A percentile compares a stretch with the other conserved stretches of the same genome.
Conservation (phyloP, 2,888 invertebrate species). For the Yponomeuta plumbellus region DNA sequence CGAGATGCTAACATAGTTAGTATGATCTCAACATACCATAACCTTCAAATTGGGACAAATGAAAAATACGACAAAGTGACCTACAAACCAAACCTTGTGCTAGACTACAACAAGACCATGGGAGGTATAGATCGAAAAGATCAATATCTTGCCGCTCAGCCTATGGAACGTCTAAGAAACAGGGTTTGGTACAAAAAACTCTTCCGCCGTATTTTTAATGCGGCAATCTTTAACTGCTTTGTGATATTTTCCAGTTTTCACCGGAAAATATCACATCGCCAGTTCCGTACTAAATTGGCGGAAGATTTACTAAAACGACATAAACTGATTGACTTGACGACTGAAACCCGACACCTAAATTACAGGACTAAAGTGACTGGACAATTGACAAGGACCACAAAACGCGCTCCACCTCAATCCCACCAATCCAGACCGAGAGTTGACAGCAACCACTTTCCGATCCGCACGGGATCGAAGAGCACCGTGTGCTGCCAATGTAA, state of each 20-base stretch:
- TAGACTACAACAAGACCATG: constrained; percentile 31
- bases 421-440: neutral
- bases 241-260: constrained; percentile 6
- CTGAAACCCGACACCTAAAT: constrained; percentile 12
- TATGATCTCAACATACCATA: constrained; percentile 19
- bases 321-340: constrained; percentile 5
- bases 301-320: constrained; percentile 14
- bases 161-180: constrained; percentile 24
- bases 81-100: constrained; percentile 23
- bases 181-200: constrained; percentile 29
- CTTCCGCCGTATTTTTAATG: constrained; percentile 19
- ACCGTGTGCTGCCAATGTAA: neutral
- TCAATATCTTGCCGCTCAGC: constrained; percentile 29
- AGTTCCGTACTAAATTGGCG: constrained; percentile 12
- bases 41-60: constrained; percentile 15
- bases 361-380: neutral
- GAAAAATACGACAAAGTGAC: constrained; percentile 8
- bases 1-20: constrained; percentile 29
- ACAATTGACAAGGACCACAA: neutral
- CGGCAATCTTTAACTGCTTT: constrained; percentile 12
- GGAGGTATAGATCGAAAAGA: constrained; percentile 33
- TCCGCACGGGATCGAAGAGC: neutral
- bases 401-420: neutral
- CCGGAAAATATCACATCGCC: constrained; percentile 1
- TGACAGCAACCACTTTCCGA: constrained; percentile 1